Conservation (phyloP, 2,888 invertebrate species). For the Invenusta paracnida region DNA sequence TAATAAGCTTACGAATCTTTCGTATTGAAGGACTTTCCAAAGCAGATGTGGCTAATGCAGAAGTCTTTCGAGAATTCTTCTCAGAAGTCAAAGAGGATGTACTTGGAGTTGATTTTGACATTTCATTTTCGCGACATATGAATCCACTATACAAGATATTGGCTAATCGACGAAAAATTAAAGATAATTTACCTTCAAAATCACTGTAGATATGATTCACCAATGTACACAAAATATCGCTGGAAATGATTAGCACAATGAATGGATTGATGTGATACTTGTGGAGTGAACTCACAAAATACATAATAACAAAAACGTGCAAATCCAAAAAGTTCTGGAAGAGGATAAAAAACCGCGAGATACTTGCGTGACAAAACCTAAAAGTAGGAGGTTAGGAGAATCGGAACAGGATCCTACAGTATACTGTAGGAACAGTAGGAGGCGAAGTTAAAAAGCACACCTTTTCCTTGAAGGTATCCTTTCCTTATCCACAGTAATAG, state of each 20-base stretch:
- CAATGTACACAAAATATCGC: neutral
- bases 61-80: neutral
- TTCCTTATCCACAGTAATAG: neutral
- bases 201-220: neutral
- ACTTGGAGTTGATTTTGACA: neutral
- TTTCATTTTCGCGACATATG: neutral
- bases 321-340: neutral
- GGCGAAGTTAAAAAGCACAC: too few relatives aligned
- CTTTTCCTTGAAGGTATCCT: too few relatives aligned
- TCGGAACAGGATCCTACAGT: neutral
- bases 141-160: neutral
- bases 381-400: neutral
- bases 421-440: too few relatives aligned
- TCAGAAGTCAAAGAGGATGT: neutral
- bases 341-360: neutral
- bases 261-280: neutral
- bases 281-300: neutral
- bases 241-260: neutral
- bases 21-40: neutral
- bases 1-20: neutral
- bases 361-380: neutral
- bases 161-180: neutral
- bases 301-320: neutral
- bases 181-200: neutral
- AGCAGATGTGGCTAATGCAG: neutral